phyloP scores from a whole-genome alignment of 2,797 vertebrate genomes.

The Muscicapa comitata region DNA sequence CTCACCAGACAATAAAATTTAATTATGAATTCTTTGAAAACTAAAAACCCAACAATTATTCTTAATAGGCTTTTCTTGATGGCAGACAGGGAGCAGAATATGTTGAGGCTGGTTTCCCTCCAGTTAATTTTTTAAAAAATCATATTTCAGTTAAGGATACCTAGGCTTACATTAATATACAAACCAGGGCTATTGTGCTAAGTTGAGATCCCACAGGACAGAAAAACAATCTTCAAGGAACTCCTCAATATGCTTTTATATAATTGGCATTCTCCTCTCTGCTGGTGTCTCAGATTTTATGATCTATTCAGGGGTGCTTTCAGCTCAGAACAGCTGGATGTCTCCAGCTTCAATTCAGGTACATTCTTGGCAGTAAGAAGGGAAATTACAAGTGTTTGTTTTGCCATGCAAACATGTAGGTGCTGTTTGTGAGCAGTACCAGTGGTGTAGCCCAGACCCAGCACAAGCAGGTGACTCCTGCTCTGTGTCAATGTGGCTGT shows the following conservation, averaged over 20 bases:
- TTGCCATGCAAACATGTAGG: background rate
- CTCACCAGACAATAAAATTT: slow-evolving; percentile 76
- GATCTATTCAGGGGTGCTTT: background rate
- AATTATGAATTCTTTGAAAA: slow-evolving; percentile 72
- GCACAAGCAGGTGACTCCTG: background rate
- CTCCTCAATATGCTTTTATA: background rate
- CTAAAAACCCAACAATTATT: slow-evolving; percentile 70
- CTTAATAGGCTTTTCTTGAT: slow-evolving; percentile 67
- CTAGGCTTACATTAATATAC: background rate
- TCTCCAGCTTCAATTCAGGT: slow-evolving; percentile 15
- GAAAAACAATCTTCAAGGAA: slow-evolving; percentile 25
- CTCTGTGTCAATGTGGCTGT: background rate
- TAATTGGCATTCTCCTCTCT: slow-evolving; percentile 17
- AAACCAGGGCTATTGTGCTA: background rate
- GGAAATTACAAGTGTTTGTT: background rate
- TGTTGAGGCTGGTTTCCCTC: slow-evolving; percentile 57
- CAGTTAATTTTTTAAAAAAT: slow-evolving; percentile 8
- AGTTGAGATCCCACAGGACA: background rate
- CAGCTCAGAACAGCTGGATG: background rate
- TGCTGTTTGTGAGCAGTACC: background rate
- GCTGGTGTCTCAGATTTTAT: background rate
- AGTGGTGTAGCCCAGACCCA: background rate
- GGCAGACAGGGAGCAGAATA: slow-evolving; percentile 53
- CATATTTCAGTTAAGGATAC: slow-evolving; percentile 34
- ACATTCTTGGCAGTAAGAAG: background rate